Base-by-base conservation (phyloP, 2,797 vertebrate species). In the Neostethus bicornis region DNA sequence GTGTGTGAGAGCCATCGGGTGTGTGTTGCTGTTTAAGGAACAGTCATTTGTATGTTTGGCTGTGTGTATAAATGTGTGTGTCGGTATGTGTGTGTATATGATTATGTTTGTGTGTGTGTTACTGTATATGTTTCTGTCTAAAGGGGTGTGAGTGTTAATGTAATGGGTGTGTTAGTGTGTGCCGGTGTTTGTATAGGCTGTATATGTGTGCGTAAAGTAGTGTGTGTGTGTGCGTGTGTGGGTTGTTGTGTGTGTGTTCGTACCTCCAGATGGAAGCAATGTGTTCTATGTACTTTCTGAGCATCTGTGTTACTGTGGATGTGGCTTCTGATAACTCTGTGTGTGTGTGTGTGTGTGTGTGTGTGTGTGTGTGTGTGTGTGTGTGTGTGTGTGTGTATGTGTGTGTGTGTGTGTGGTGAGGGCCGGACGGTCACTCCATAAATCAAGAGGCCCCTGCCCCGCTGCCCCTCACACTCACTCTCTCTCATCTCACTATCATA, bases 191-290 rank as follows among this genome's bases (percentile, higher is more conserved):
- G 34, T 16, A 6, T 37, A 56, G 21, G 52, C n/a, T 41, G 32
- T 51, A 28, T 44, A 6, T 45, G 24, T 25, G 24, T 25, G 24
- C 3, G 24, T 25, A n/a, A n/a, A n/a, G n/a, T n/a, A n/a, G 24
- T 25, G 2, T 23, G 24, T 25, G 24, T 25, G 28, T 29, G 28
- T 29, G 28, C 29, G 28, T 12, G 17, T 12, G 28, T 53, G 51
- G 3, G 60, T n/a, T 39, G 34, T 39, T 32, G 17, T 31, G 9
- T 68, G 53, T 28, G 63, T n/a, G 35, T 67, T 43, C 11, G 77
- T 81, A 76, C 63, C 56, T 26, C 81, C 84, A 87, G 79, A 75
- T 83, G 76, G 85, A 87, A 82, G 51, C 72, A 81, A 81, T 81
- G 79, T 85, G 81, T 70, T 73, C 75, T 77, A 75, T 77, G 72